Base-by-base conservation (phyloP, 53 echinoderm and acorn worm genomes). In the Crossaster papposus region DNA sequence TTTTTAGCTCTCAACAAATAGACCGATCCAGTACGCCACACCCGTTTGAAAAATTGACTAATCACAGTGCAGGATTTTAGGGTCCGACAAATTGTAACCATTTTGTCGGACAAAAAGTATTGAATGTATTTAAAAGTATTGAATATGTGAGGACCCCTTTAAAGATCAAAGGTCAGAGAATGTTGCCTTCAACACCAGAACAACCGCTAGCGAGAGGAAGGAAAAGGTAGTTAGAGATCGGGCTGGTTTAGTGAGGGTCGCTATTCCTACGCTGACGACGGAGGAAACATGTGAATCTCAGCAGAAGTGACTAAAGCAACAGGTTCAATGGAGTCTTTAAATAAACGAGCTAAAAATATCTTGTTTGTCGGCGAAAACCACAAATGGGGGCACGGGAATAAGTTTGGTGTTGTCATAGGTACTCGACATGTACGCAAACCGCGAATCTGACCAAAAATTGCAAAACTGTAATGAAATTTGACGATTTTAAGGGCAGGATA, bases 151-250 rank as follows among this genome's bases (percentile, higher is more conserved):
- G 20, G 4, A 28, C n/a, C 68, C 68, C 68, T 68, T 68, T 68
- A 68, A 68, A 11, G 75, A 36, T 32, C 75, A 74, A 32, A 35
- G 75, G 75, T 74, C 75, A 20, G 30, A 34, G 15, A 36, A 74
- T 68, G 75, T 33, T 74, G 75, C 31, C 75, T 74, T 50, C 11
- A 44, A 78, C 4, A 23, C 51, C 51, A 22, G 78, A 51, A 78
- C 51, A 38, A 34, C 75, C 14, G 51, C 51, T 34, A 44, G 44
- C 30, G 17, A 17, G 24, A 51, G 78, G 78, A 78, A 78, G 78
- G 78, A 78, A 76, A 36, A 35, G 76, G 76, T 36, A 18, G 36
- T 76, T 76, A 76, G 12, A 34, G 36, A 44, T n/a, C n/a, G 44
- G 44, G 12, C 58, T 3, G 68, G 26, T 20, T 78, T 78, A 35